These are phyloP conservation scores for Pluvianellus socialis DNA, from an alignment of 2,113 vertebrate genomes.

Conservation along the genomic window DNA sequence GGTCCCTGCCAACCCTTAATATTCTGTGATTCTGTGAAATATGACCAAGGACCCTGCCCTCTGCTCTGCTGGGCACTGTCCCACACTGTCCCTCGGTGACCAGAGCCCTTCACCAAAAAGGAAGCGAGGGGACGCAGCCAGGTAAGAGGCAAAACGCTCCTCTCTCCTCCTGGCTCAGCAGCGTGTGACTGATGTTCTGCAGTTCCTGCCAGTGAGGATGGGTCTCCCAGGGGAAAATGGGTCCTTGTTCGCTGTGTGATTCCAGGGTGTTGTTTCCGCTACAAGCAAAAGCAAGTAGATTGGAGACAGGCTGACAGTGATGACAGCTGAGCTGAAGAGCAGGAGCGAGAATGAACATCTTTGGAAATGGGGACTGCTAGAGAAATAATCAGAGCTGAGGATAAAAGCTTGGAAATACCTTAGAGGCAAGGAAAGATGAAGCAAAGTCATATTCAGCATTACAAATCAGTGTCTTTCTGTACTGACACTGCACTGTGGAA, in stretches of 20 bases:
- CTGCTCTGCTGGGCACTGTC: not conserved
- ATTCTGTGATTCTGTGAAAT: not conserved
- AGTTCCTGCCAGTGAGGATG: not conserved
- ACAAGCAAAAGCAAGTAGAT: not conserved
- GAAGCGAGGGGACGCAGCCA: not conserved
- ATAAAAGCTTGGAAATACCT: not conserved
- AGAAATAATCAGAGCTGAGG: not conserved
- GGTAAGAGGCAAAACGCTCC: not conserved
- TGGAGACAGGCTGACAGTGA: not conserved
- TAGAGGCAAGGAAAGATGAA: not conserved
- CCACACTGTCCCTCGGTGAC: accelerated
- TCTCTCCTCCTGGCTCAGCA: not conserved
- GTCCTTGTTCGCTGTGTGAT: not conserved
- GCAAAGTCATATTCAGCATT: not conserved
- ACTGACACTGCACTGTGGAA: not conserved
- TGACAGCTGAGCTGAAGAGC: not conserved
- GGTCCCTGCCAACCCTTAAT: too few relatives aligned
- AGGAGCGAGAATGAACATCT: not conserved
- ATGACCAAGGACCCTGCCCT: not conserved
- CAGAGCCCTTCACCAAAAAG: not conserved
- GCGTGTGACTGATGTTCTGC: not conserved
- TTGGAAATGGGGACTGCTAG: not conserved
- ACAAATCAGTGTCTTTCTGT: not conserved
- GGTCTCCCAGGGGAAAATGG: not conserved
- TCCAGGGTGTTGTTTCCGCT: not conserved